Evolutionary conservation across 2,113 vertebrate genomes (phyloP).

Genomic region (Myotis brandtii): DNA sequence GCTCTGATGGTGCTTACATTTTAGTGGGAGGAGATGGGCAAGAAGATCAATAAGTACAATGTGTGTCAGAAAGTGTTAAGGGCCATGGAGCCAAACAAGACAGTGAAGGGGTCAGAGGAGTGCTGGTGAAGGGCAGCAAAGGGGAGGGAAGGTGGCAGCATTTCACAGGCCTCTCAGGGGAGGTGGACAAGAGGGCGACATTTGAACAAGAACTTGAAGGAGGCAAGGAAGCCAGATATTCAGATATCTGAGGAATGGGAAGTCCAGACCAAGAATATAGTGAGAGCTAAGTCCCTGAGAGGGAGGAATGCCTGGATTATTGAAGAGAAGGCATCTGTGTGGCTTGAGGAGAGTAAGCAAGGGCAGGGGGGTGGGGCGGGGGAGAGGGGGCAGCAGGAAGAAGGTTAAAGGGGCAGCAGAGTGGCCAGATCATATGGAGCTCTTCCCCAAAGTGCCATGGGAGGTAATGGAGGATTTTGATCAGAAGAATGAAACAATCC

Average conservation of each 20-base stretch:
- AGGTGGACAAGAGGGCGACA: neutral
- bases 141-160: neutral
- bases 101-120: neutral
- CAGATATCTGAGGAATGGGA: neutral
- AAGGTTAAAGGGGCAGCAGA: no score
- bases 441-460: neutral
- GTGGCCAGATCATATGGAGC: neutral
- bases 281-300: neutral
- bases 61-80: neutral
- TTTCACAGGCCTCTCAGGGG: neutral
- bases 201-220: neutral
- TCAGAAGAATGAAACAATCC: neutral
- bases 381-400: no score
- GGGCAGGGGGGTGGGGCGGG: accelerated
- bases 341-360: neutral
- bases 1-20: neutral
- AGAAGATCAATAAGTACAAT: neutral
- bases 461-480: neutral
- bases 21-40: neutral
- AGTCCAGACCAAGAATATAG: neutral
- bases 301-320: neutral
- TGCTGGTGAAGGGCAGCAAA: neutral
- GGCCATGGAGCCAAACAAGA: neutral
- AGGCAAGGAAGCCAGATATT: neutral
- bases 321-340: neutral